Evolutionary conservation across 2,888 invertebrate species (phyloP), one percentile per base, ranked within the genome.

Genomic region (Pteria penguin): DNA sequence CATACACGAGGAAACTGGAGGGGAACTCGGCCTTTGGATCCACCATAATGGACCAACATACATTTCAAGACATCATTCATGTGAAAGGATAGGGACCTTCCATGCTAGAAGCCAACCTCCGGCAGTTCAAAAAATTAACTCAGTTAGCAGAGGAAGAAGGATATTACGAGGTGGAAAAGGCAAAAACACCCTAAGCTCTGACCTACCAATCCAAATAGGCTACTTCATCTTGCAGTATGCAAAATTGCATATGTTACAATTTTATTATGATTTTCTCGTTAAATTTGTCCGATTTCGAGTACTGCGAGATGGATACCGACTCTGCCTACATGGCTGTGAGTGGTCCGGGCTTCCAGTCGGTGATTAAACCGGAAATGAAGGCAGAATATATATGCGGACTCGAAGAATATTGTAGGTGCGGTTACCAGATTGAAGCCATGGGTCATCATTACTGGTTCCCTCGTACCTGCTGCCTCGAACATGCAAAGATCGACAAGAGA

Each of bases 221-320:
- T 82, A 78, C 63, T n/a, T n/a, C n/a, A n/a, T n/a, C n/a, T n/a
- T n/a, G n/a, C n/a, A n/a, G n/a, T n/a, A n/a, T n/a, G n/a, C 83
- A 1, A 86, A 82, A 61, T 74, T 82, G 22, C 78, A 78, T 14
- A 82, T 82, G 79, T 70, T 82, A 3, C 69, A 82, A 61, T 84
- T 81, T 60, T 78, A 81, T 54, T 81, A 70, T 60, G 83, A 84
- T 52, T 82, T 75, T 29, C 70, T 81, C 73, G 81, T 83, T 45
- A 60, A 58, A 22, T 80, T 66, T 45, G 72, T n/a, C n/a, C n/a
- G n/a, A n/a, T n/a, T n/a, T n/a, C n/a, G n/a, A n/a, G n/a, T n/a
- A n/a, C n/a, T n/a, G n/a, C n/a, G n/a, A n/a, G n/a, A n/a, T n/a
- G n/a, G n/a, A n/a, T n/a, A n/a, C n/a, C n/a, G n/a, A n/a, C 55